phyloP scores from a whole-genome alignment of 1,140 invertebrate genomes.

The Prorops nasuta region DNA sequence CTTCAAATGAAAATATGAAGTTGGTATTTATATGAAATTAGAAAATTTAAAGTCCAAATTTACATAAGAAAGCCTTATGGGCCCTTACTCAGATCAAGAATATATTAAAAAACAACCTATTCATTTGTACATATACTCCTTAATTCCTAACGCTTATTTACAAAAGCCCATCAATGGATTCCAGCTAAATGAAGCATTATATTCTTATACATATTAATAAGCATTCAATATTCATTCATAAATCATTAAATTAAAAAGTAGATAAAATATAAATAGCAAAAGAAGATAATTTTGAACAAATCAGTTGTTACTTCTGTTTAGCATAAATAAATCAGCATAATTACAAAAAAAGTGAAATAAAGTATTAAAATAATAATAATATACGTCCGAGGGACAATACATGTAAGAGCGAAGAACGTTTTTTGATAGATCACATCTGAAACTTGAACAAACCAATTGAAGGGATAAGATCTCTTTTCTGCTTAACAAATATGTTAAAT shows the following conservation, averaged over 20 bases:
- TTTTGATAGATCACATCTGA: constrained; percentile 10
- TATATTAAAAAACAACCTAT: too few species aligned
- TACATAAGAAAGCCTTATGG: too few species aligned
- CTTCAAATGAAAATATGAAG: too few species aligned
- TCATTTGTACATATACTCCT: too few species aligned
- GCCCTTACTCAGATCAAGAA: too few species aligned
- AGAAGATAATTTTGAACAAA: background rate
- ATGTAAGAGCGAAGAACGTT: constrained; percentile 46
- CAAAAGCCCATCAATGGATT: too few species aligned
- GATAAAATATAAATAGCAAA: constrained; percentile 10
- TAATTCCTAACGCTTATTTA: too few species aligned
- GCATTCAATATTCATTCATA: background rate
- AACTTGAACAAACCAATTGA: too few species aligned
- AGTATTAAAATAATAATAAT: background rate
- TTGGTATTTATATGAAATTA: too few species aligned
- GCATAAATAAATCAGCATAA: background rate
- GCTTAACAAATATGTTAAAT: background rate
- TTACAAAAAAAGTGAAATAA: background rate
- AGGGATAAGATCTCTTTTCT: too few species aligned
- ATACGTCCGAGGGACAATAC: constrained; percentile 45
- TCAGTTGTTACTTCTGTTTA: background rate
- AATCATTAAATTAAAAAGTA: background rate
- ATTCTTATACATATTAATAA: constrained; percentile 1
- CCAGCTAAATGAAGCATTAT: constrained; percentile 10
- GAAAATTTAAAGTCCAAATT: too few species aligned